Conservation (phyloP, 2,888 invertebrate genomes). For the Tinea trinotella region DNA sequence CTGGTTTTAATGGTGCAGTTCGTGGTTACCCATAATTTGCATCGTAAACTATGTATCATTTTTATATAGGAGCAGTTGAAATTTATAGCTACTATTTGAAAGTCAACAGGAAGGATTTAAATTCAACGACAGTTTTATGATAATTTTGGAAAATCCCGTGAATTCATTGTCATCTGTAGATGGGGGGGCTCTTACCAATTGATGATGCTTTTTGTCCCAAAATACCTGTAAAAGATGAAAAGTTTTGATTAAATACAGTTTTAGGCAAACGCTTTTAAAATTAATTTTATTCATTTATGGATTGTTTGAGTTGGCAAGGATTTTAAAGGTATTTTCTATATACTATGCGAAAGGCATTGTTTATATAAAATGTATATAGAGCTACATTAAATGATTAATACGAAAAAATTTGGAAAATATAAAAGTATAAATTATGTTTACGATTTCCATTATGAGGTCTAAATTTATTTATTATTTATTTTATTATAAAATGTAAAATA, state of each 20-base stretch:
- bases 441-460: no score
- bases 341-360: no score
- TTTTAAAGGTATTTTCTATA: no score
- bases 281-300: no score
- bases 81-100: constrained; percentile 34
- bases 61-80: constrained; percentile 20
- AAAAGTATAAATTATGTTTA: no score
- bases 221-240: constrained; percentile 61
- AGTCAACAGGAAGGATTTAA: constrained; percentile 37
- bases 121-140: constrained; percentile 49
- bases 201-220: constrained; percentile 39
- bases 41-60: constrained; percentile 18
- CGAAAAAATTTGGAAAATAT: no score
- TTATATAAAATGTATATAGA: no score
- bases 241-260: constrained; percentile 21
- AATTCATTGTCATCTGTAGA: neutral
- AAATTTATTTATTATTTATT: no score
- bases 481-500: neutral
- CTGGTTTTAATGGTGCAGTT: no score
- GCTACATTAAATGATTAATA: no score
- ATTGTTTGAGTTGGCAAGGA: no score
- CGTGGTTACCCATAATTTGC: neutral
- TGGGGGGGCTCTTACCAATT: constrained; percentile 38
- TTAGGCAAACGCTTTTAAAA: no score
- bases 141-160: constrained; percentile 31